A percentile compares a stretch with the other conserved stretches of the same genome.
These are phyloP conservation scores for Caenorhabditis sinica DNA, from an alignment of 2,888 invertebrate genomes.

Conservation along the genomic window DNA sequence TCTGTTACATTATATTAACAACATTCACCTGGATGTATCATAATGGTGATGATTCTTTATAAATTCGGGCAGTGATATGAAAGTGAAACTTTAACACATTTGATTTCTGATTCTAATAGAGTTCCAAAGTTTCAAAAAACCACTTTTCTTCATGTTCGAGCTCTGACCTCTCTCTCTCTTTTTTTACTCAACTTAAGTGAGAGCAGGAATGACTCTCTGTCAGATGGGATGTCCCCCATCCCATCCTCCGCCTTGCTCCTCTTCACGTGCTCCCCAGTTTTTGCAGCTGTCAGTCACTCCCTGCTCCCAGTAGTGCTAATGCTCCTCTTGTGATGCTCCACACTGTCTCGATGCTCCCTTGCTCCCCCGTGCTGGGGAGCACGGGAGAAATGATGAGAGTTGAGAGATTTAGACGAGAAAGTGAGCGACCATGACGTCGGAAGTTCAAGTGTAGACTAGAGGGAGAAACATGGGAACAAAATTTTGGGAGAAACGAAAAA, in stretches of 20 bases:
- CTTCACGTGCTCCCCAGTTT: constrained; percentile 32
- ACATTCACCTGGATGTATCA: too few relatives aligned
- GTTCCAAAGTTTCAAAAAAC: too few relatives aligned
- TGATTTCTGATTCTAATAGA: too few relatives aligned
- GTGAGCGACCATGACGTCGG: constrained; percentile 19
- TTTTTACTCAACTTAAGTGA: too few relatives aligned
- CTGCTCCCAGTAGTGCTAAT: not conserved
- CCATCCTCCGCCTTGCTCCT: constrained; percentile 9
- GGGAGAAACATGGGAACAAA: not conserved
- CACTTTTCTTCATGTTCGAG: too few relatives aligned
- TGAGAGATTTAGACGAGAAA: constrained; percentile 23
- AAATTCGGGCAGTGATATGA: too few relatives aligned
- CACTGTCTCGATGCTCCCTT: constrained; percentile 31
- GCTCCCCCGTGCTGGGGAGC: not conserved
- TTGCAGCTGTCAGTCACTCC: not conserved
- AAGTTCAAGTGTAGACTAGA: constrained; percentile 20
- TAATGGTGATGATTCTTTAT: too few relatives aligned
- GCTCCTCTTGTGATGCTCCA: too few relatives aligned
- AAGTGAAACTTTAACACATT: too few relatives aligned
- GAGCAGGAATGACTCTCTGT: too few relatives aligned
- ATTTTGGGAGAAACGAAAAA: not conserved
- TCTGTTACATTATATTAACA: too few relatives aligned
- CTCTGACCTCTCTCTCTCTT: constrained; percentile 3
- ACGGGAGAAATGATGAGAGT: not conserved
- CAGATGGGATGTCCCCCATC: not conserved